Conservation (phyloP, 2,797 vertebrate genomes). For the Numenius phaeopus region DNA sequence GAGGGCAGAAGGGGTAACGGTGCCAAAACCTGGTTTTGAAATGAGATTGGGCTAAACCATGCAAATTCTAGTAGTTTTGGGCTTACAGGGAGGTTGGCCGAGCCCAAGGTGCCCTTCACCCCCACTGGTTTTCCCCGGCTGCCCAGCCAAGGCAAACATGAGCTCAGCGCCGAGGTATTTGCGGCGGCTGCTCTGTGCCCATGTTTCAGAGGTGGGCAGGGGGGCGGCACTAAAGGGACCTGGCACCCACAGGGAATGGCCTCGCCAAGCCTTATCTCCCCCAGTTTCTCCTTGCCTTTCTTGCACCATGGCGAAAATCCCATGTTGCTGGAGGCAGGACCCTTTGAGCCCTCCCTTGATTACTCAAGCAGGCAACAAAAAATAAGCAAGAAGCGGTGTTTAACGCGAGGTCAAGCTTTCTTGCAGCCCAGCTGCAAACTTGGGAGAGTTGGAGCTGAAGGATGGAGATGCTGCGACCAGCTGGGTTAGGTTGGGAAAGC, state of each 20-base stretch:
- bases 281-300: background rate
- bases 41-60: background rate
- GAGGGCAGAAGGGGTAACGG: background rate
- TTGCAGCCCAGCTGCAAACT: background rate
- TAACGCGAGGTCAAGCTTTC: background rate
- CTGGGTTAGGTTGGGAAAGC: background rate
- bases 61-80: background rate
- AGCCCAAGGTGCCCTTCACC: background rate
- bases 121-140: accelerated
- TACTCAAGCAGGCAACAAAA: background rate
- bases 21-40: background rate
- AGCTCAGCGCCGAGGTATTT: slow-evolving; percentile 33
- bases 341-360: background rate
- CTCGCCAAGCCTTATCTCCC: accelerated
- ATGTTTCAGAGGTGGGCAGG: background rate
- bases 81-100: background rate
- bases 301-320: background rate
- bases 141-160: slow-evolving; percentile 55
- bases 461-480: background rate
- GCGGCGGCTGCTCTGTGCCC: background rate
- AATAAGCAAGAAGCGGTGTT: background rate
- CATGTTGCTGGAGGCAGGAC: accelerated
- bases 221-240: background rate
- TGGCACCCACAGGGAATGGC: accelerated
- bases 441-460: background rate